These are phyloP conservation scores for Parnassius glacialis DNA, from an alignment of 2,888 invertebrate genomes.

Conservation along the genomic window DNA sequence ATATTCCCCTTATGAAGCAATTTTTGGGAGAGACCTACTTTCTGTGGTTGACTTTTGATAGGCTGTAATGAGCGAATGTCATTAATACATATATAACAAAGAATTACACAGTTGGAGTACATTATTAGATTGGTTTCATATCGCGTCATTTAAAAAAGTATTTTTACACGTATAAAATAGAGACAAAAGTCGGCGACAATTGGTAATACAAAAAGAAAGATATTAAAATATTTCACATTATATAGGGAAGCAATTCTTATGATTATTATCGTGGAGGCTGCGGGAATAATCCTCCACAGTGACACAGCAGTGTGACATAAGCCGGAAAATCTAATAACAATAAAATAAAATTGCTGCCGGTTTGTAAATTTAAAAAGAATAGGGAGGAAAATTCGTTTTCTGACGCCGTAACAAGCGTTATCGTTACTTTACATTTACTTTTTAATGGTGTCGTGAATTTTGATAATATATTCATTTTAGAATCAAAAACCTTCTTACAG, in stretches of 20 bases:
- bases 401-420: constrained; percentile 72
- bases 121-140: neutral
- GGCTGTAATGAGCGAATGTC: no score
- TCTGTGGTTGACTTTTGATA: no score
- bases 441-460: constrained; percentile 57
- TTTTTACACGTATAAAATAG: constrained; percentile 12
- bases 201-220: constrained; percentile 38
- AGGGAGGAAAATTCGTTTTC: constrained; percentile 77
- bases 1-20: no score
- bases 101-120: neutral
- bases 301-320: constrained; percentile 76
- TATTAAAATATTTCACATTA: constrained; percentile 79
- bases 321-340: constrained; percentile 81
- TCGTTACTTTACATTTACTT: constrained; percentile 75
- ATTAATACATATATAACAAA: no score
- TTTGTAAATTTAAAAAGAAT: constrained; percentile 77
- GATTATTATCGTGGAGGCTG: constrained; percentile 78
- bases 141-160: constrained; percentile 33
- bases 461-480: constrained; percentile 44
- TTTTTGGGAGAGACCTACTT: no score
- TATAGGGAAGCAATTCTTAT: constrained; percentile 79
- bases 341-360: constrained; percentile 79
- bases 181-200: constrained; percentile 4
- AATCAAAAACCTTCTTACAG: constrained; percentile 35
- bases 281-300: constrained; percentile 76